These are phyloP conservation scores for Anarsia innoxiella DNA, from an alignment of 2,888 invertebrate genomes.

Conservation along the genomic window DNA sequence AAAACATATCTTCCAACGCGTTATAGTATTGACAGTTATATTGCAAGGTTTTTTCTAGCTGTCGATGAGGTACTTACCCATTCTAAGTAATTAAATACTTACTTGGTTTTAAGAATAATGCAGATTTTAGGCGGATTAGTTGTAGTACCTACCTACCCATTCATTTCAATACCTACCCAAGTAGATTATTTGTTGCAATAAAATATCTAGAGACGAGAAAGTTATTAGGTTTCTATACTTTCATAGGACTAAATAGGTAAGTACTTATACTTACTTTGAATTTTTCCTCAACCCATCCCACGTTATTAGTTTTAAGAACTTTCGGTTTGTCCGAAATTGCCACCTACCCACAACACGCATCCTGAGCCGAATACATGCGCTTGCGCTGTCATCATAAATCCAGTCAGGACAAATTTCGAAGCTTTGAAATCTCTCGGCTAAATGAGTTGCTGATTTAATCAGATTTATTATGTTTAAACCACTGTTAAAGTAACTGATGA, in stretches of 20 bases:
- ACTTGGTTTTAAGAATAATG: too few species aligned
- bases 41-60: too few species aligned
- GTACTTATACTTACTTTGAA: neutral
- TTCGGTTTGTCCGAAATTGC: neutral
- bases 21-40: too few species aligned
- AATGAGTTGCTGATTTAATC: slow-evolving; percentile 47
- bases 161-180: too few species aligned
- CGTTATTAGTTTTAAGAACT: neutral
- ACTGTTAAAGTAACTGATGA: slow-evolving; percentile 31
- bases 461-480: slow-evolving; percentile 52
- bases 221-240: neutral
- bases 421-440: slow-evolving; percentile 59
- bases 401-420: slow-evolving; percentile 68
- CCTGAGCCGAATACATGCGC: slow-evolving; percentile 18
- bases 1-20: too few species aligned
- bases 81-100: too few species aligned
- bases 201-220: neutral
- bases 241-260: neutral
- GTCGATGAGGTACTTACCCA: too few species aligned
- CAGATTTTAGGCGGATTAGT: too few species aligned
- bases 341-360: neutral
- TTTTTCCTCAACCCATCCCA: neutral
- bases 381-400: slow-evolving; percentile 53
- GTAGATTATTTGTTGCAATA: too few species aligned
- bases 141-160: too few species aligned